A percentile compares a stretch with the other conserved stretches of the same genome.
These are phyloP conservation scores for Oreochromis niloticus DNA, from an alignment of 2,113 vertebrate genomes.

Conservation along the genomic window DNA sequence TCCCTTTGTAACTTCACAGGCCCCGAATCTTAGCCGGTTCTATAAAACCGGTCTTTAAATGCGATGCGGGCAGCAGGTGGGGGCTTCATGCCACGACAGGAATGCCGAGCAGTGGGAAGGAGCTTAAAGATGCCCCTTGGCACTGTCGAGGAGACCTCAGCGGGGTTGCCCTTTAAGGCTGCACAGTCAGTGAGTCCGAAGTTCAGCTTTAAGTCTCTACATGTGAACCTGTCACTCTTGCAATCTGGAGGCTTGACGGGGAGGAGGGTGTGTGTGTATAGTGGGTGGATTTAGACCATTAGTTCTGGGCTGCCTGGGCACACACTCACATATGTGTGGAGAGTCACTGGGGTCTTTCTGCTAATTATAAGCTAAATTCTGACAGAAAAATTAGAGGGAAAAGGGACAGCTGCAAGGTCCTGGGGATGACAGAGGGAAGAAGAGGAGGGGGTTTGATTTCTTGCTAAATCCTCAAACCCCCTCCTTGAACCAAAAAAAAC, in stretches of 20 bases:
- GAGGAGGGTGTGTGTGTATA: slow-evolving; percentile 24
- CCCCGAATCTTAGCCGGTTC: slow-evolving; percentile 26
- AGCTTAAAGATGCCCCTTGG: slow-evolving; percentile 53
- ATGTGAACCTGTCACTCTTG: slow-evolving; percentile 77
- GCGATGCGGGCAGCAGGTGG: slow-evolving; percentile 53
- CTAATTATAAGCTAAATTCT: slow-evolving; percentile 89
- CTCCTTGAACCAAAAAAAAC: slow-evolving; percentile 58
- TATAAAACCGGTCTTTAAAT: slow-evolving; percentile 52
- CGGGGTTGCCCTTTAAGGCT: slow-evolving; percentile 57
- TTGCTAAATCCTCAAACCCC: slow-evolving; percentile 69
- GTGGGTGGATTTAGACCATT: slow-evolving; percentile 70
- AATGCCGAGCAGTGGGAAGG: slow-evolving; percentile 26
- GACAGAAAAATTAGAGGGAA: slow-evolving; percentile 90
- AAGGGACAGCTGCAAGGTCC: slow-evolving; percentile 80
- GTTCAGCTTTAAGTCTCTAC: slow-evolving; percentile 60
- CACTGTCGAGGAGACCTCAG: slow-evolving; percentile 41
- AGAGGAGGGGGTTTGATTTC: slow-evolving; percentile 70
- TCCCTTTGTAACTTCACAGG: slow-evolving; percentile 22
- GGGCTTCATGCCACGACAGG: slow-evolving; percentile 20
- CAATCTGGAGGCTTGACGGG: slow-evolving; percentile 11
- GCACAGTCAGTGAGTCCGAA: slow-evolving; percentile 40
- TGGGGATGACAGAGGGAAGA: slow-evolving; percentile 29
- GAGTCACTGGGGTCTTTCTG: slow-evolving; percentile 78
- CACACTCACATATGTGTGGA: slow-evolving; percentile 67
- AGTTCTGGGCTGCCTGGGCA: slow-evolving; percentile 69